Evolutionary conservation across 2,113 vertebrate species (phyloP).

Genomic region (Nanorana parkeri): DNA sequence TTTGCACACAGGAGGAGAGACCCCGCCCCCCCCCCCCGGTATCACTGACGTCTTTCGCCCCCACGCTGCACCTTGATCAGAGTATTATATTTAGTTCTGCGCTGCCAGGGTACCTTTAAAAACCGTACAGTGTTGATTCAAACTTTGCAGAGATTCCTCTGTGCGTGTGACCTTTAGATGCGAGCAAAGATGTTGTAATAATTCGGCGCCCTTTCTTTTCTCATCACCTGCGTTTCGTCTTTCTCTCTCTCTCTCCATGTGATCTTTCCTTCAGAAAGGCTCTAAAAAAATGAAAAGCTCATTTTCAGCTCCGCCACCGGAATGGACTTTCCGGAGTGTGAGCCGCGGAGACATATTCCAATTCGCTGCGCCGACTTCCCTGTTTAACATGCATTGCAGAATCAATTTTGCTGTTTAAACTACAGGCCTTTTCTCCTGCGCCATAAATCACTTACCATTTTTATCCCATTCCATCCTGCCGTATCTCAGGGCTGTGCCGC

Average conservation of each 20-base stretch:
- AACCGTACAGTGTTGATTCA: too few species aligned
- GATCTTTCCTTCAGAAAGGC: not conserved
- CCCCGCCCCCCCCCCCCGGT: too few species aligned
- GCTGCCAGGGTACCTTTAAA: too few species aligned
- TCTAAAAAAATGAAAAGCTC: not conserved
- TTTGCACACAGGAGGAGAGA: too few species aligned
- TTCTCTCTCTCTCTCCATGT: not conserved
- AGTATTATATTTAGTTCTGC: too few species aligned
- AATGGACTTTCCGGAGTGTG: conserved; percentile 1
- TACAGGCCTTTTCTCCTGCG: not conserved
- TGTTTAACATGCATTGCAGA: conserved; percentile 28
- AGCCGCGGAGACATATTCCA: not conserved
- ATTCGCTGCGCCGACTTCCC: not conserved
- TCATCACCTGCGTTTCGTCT: not conserved
- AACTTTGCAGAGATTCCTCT: not conserved
- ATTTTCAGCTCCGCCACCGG: not conserved
- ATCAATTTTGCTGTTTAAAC: conserved; percentile 46
- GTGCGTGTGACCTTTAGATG: not conserved
- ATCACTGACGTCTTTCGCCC: too few species aligned
- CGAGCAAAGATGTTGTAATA: not conserved
- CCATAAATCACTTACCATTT: conserved; percentile 45
- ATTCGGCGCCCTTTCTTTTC: not conserved
- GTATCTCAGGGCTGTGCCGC: conserved; percentile 34
- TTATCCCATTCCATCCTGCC: conserved; percentile 5
- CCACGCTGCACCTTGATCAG: too few species aligned